phyloP scores from a whole-genome alignment of 2,797 vertebrate genomes.

The Ibycter americanus region DNA sequence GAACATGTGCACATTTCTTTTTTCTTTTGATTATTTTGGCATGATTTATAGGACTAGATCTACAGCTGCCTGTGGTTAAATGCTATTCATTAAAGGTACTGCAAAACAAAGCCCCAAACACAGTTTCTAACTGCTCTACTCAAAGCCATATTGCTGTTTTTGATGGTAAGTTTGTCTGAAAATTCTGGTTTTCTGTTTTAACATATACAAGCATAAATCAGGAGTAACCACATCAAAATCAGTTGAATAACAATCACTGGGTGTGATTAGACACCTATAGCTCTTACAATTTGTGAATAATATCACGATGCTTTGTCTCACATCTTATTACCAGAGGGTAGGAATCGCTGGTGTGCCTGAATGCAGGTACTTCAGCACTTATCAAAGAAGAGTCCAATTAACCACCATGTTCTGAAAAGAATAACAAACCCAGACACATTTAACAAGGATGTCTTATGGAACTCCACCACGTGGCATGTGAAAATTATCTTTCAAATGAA shows the following conservation, averaged over 20 bases:
- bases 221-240: background rate
- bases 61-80: background rate
- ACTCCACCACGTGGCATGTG: rapidly evolving
- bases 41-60: background rate
- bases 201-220: background rate
- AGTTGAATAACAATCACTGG: background rate
- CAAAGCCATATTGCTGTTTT: background rate
- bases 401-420: background rate
- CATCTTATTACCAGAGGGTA: background rate
- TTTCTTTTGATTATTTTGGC: background rate
- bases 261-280: background rate
- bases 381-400: background rate
- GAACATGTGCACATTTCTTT: background rate
- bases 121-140: background rate
- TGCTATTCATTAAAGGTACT: background rate
- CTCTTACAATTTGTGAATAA: background rate
- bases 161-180: background rate
- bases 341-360: background rate
- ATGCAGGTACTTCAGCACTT: background rate
- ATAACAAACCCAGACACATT: background rate
- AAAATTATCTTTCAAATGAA: background rate
- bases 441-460: background rate
- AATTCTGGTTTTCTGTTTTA: background rate
- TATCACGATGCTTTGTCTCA: background rate
- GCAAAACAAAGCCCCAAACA: background rate